A percentile compares a stretch with the other conserved stretches of the same genome.
Evolutionary conservation across 2,888 invertebrate species (phyloP).

Genomic region (Laothoe populi): DNA sequence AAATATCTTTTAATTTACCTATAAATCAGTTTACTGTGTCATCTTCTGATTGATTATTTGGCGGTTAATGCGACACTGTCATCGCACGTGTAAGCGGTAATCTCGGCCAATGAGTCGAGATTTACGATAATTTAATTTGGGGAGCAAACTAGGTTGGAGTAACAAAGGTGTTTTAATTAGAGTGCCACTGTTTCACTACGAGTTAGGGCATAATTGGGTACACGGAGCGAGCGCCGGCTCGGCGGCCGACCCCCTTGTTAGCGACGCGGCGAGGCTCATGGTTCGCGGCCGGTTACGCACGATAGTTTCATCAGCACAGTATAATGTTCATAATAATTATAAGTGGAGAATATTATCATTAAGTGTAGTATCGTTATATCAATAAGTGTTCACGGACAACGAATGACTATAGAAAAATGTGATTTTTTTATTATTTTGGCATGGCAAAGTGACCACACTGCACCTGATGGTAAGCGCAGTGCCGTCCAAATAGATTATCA

Average conservation of each 20-base stretch:
- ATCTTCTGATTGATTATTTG: conserved; percentile 36
- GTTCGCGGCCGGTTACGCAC: conserved; percentile 1
- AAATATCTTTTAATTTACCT: conserved; percentile 44
- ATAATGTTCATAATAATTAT: not conserved
- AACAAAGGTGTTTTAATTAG: conserved; percentile 59
- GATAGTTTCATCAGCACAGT: not conserved
- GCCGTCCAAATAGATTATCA: no score
- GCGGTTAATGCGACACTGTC: conserved; percentile 45
- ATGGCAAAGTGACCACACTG: no score
- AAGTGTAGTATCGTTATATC: no score
- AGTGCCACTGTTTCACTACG: conserved; percentile 42
- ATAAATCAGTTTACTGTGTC: conserved; percentile 48
- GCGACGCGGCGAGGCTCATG: not conserved
- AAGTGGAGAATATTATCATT: no score
- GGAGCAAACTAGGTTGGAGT: conserved; percentile 39
- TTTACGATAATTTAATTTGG: conserved; percentile 59
- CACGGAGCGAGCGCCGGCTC: conserved; percentile 24
- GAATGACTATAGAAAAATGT: no score
- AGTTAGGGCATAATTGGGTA: conserved; percentile 41
- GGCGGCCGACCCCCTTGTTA: conserved; percentile 6
- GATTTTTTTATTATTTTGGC: no score
- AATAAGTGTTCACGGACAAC: no score
- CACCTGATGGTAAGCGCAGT: no score
- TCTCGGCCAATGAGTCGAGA: conserved; percentile 47
- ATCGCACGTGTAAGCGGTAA: conserved; percentile 44